These are phyloP conservation scores for Aegithalos caudatus DNA, from an alignment of 2,113 vertebrate genomes.

Conservation along the genomic window DNA sequence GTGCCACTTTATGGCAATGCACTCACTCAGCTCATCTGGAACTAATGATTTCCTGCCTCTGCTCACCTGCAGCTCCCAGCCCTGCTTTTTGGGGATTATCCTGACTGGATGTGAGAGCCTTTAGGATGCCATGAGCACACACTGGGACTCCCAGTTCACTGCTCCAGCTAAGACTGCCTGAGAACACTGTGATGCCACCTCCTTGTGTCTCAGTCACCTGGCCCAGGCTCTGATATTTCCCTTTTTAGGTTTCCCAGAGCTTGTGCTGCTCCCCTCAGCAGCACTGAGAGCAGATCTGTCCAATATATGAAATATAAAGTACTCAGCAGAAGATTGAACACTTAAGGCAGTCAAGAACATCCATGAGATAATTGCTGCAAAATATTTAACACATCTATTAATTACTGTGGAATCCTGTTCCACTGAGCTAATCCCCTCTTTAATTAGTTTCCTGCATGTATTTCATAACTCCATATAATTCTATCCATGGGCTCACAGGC, in stretches of 20 bases:
- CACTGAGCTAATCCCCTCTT: background rate
- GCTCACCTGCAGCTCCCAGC: background rate
- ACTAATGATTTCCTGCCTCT: background rate
- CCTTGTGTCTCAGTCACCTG: background rate
- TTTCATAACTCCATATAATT: background rate
- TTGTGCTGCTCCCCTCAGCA: background rate
- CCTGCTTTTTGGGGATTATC: background rate
- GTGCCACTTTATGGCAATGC: background rate
- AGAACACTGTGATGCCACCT: background rate
- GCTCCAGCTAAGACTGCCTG: background rate
- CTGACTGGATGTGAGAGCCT: accelerated
- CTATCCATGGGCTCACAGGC: background rate
- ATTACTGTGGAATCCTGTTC: slow-evolving; percentile 31
- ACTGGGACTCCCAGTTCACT: accelerated
- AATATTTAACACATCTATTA: slow-evolving; percentile 23
- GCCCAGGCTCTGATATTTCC: background rate
- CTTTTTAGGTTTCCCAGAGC: background rate
- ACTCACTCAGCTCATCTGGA: background rate
- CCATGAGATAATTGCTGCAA: background rate
- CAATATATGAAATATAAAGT: background rate
- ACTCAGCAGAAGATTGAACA: background rate
- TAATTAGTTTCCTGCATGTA: slow-evolving; percentile 14
- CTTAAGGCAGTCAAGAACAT: background rate
- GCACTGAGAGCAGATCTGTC: background rate
- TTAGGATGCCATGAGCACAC: accelerated